Percentiles rank a stretch among this genome's conserved stretches.
phyloP scores from a whole-genome alignment of 1,140 invertebrate species.

The Formica selysi region DNA sequence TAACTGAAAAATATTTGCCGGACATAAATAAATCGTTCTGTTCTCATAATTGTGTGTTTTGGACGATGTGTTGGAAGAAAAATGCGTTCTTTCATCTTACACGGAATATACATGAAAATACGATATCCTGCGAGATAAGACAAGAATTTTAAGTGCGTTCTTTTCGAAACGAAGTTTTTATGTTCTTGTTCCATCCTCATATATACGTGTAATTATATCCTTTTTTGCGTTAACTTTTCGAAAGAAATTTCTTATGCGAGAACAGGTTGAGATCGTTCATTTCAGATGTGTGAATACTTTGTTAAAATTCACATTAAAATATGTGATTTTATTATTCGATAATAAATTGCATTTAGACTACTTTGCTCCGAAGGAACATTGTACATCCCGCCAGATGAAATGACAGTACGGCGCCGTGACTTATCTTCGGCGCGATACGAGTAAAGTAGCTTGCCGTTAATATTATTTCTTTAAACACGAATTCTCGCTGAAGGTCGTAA shows the following conservation, averaged over 20 bases:
- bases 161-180: not conserved
- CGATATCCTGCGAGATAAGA: not conserved
- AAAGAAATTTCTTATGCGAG: not conserved
- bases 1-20: too few species aligned
- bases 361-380: not conserved
- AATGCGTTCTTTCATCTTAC: too few species aligned
- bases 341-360: not conserved
- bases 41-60: not conserved
- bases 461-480: not conserved
- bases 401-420: not conserved
- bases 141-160: not conserved
- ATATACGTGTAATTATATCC: too few species aligned
- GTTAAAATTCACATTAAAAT: not conserved
- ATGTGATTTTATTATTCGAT: not conserved
- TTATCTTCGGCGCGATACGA: not conserved
- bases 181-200: not conserved
- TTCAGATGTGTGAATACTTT: not conserved
- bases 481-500: not conserved
- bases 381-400: not conserved
- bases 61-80: not conserved
- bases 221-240: not conserved
- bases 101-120: not conserved
- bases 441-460: not conserved
- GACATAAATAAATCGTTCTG: not conserved
- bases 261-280: not conserved